phyloP scores from a whole-genome alignment of 2,113 vertebrate genomes.

The Ammospiza caudacuta region DNA sequence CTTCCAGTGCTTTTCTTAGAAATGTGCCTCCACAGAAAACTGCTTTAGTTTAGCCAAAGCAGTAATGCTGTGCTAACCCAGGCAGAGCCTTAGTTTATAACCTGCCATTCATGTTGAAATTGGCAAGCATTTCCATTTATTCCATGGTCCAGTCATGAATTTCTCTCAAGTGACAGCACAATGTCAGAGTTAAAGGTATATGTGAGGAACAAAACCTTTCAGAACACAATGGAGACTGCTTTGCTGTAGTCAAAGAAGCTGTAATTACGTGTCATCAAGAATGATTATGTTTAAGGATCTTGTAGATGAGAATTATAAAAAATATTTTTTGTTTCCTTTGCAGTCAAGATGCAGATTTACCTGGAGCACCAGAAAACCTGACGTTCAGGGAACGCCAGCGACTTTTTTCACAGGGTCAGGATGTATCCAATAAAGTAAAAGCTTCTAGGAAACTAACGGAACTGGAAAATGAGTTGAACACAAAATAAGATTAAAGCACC shows the following conservation, averaged over 20 bases:
- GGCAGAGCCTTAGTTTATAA: neutral
- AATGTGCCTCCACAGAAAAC: neutral
- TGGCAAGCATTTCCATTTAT: neutral
- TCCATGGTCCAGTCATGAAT: neutral
- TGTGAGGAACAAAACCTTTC: neutral
- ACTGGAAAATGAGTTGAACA: conserved; percentile 97
- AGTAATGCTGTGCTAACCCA: neutral
- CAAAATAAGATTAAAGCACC: conserved; percentile 79
- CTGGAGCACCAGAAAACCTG: conserved; percentile 90
- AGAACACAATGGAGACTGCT: neutral
- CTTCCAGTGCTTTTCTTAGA: neutral
- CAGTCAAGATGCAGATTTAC: conserved; percentile 87
- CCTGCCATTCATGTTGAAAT: neutral
- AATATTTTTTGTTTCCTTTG: neutral
- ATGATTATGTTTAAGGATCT: neutral
- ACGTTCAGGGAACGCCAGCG: conserved; percentile 97
- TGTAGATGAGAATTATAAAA: neutral
- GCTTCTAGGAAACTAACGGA: conserved; percentile 96
- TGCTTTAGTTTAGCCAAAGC: neutral
- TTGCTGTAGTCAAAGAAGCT: neutral
- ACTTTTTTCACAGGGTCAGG: conserved; percentile 97
- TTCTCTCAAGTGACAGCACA: neutral
- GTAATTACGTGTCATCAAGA: neutral
- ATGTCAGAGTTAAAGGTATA: neutral
- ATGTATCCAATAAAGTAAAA: conserved; percentile 97